phyloP scores from a whole-genome alignment of 2,797 vertebrate genomes.

The Pseudomugil tenellus region DNA sequence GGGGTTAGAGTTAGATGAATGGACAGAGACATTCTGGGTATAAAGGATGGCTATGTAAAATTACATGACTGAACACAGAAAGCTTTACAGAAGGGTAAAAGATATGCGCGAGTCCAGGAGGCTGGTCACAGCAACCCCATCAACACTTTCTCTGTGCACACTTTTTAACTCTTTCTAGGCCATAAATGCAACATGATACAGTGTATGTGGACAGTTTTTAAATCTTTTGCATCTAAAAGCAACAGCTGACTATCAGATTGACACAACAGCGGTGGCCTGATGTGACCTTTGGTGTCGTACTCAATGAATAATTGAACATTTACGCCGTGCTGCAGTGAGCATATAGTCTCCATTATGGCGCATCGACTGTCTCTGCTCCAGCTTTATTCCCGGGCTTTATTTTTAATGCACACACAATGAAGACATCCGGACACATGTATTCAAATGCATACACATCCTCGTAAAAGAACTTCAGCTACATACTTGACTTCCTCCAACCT shows the following conservation, averaged over 20 bases:
- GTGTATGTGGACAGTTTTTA: slow-evolving; percentile 11
- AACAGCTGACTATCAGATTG: slow-evolving; percentile 58
- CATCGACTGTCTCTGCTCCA: slow-evolving; percentile 61
- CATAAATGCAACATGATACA: slow-evolving; percentile 12
- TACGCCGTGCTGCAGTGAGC: slow-evolving; percentile 58
- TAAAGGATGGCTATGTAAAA: slow-evolving; percentile 30
- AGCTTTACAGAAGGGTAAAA: not conserved
- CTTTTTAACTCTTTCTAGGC: not conserved
- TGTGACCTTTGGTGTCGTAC: slow-evolving; percentile 66
- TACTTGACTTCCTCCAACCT: slow-evolving; percentile 40
- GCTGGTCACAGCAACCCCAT: slow-evolving; percentile 19
- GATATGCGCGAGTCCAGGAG: slow-evolving; percentile 7
- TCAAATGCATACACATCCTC: not conserved
- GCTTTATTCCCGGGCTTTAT: slow-evolving; percentile 59
- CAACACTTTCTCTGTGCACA: slow-evolving; percentile 18
- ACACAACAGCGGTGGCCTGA: slow-evolving; percentile 58
- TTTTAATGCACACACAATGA: slow-evolving; percentile 31
- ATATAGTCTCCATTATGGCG: slow-evolving; percentile 68
- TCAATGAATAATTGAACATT: slow-evolving; percentile 78
- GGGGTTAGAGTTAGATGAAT: slow-evolving; percentile 17
- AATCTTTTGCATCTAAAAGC: slow-evolving; percentile 24
- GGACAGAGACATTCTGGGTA: slow-evolving; percentile 11
- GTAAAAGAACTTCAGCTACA: slow-evolving; percentile 27
- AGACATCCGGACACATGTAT: slow-evolving; percentile 1
- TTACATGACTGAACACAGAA: not conserved